phyloP scores from a whole-genome alignment of 2,797 vertebrate species.

The Peromyscus eremicus region DNA sequence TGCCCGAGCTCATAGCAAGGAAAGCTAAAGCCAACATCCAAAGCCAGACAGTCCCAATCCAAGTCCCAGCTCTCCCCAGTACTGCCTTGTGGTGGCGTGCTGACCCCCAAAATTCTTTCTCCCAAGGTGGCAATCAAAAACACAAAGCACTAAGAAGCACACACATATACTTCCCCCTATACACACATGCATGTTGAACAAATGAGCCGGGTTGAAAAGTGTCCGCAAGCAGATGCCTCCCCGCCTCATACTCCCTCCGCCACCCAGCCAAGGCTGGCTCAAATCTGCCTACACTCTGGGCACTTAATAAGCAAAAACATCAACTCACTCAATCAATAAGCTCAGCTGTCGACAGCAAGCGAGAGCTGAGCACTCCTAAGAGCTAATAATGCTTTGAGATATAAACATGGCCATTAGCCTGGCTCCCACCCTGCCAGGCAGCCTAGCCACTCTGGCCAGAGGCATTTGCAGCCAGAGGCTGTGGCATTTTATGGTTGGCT shows the following conservation, averaged over 20 bases:
- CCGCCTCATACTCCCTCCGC: background rate
- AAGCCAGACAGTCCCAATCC: slow-evolving; percentile 51
- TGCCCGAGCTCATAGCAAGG: slow-evolving; percentile 37
- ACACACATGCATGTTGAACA: background rate
- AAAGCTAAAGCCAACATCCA: slow-evolving; percentile 64
- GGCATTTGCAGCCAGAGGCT: slow-evolving; percentile 67
- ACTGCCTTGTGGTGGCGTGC: background rate
- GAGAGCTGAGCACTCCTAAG: slow-evolving; percentile 78
- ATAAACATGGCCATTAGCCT: slow-evolving; percentile 83
- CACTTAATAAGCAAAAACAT: slow-evolving; percentile 84
- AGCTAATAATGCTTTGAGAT: slow-evolving; percentile 85
- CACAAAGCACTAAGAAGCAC: background rate
- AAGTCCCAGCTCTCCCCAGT: background rate
- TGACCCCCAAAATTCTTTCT: background rate
- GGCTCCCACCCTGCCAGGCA: slow-evolving; percentile 70
- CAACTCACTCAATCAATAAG: slow-evolving; percentile 84
- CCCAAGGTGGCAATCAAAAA: background rate
- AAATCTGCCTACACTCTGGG: slow-evolving; percentile 68
- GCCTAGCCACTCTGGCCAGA: slow-evolving; percentile 24
- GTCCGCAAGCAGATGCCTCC: background rate
- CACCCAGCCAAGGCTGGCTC: slow-evolving; percentile 30
- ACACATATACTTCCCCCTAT: background rate
- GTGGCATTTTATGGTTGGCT: slow-evolving; percentile 62
- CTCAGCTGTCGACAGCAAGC: slow-evolving; percentile 81
- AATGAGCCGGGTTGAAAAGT: background rate